Base-by-base conservation (phyloP, 2,888 invertebrate genomes). In the Scaptodrosophila latifasciaeformis region DNA sequence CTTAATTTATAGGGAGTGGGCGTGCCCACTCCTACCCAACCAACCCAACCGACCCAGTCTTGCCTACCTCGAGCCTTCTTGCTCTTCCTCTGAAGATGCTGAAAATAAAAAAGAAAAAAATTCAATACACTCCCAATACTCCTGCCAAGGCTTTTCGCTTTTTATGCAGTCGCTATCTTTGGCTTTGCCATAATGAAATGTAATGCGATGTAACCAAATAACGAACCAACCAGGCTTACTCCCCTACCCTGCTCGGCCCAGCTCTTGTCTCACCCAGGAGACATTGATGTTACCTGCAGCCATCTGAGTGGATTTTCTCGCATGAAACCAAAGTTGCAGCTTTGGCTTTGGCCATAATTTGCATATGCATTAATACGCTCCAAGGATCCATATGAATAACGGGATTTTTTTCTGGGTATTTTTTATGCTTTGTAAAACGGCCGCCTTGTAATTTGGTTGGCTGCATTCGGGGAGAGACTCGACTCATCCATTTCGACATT, bases 201-300 rank as follows among this genome's bases (percentile, higher is more conserved):
- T 45, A 49, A 51, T 44, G 52, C 39, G 45, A 34, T 50, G 75
- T 80, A 81, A 81, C 81, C 82, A 70, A 75, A 82, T 82, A 82
- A 81, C 67, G 81, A 82, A 80, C 75, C 82, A 82, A 82, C 70
- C 78, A 76, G 77, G 59, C 67, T 58, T 54, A 59, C 59, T 46
- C 62, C 45, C 30, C 70, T 48, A 5, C 17, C 2, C 10, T 4
- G 7, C 19, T 40, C 19, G 21, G 9, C 45, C 7, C 30, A 31
- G 9, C 44, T 12, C 29, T 10, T n/a, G n/a, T 18, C 37, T 12
- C 19, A 19, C 21, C 29, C 34, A 19, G 24, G 24, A 24, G 24
- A 24, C 24, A 5, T 24, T 3, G 24, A 3, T 5, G 24, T 15
- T 39, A 4, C 39, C 6, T 2, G 68, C 66, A 65, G 46, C 56